Base-by-base conservation (phyloP, 2,888 invertebrate species). In the Chloroclysta siterata region DNA sequence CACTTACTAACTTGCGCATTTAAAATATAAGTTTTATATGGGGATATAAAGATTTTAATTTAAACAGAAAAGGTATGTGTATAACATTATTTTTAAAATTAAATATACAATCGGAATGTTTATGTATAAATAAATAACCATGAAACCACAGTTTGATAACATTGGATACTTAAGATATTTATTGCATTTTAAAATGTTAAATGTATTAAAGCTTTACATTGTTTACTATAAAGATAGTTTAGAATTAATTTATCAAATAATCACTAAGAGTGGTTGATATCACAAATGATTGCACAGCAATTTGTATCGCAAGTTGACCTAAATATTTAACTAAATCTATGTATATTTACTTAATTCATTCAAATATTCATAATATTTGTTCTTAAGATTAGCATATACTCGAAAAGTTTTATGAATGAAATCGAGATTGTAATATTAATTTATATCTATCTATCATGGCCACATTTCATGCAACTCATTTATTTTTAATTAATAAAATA, bases 281-380 rank as follows among this genome's bases (percentile, higher is more conserved):
- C 46, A 46, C 46, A 46, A 44, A 46, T 44, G 10, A 46, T 46
- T 46, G 46, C 48, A 63, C 66, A 70, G 67, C 53, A 70, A 63
- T 69, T 64, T 46, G 62, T 63, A 53, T 13, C 42, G 42, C 14
- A n/a, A 42, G 11, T 39, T 22, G 22, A 53, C 29, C 10, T 53
- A 46, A 42, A 15, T 44, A 15, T 44, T 39, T 15, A 46, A 53
- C 39, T 75, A 46, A 44, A 53, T 56, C n/a, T 53, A 61, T 39
- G 36, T 39, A 46, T 14, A 13, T 44, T 14, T 44, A 46, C 17
- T 46, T 46, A 17, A 14, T 17, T 46, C 10, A 46, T 46, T 46
- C 28, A 66, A 55, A 62, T 64, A 64, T 60, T 68, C 47, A 60
- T 60, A 64, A 59, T 64, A 62, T 66, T 60, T 66, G 59, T 48